phyloP scores from a whole-genome alignment of 2,888 invertebrate genomes.

The Clitarchus hookeri region DNA sequence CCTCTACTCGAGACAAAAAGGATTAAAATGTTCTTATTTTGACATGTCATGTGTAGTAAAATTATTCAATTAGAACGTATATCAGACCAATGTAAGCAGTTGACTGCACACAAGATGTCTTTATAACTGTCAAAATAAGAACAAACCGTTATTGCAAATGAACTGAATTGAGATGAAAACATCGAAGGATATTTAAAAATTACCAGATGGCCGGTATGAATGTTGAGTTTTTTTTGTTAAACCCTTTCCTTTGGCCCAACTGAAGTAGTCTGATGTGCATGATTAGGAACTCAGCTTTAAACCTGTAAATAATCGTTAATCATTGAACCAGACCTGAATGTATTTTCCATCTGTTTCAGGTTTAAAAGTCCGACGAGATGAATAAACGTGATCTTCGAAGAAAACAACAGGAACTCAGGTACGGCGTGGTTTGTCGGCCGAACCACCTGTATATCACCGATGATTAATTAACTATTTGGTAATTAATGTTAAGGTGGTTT shows the following conservation, averaged over 20 bases:
- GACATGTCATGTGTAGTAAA: too few relatives aligned
- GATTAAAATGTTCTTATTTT: too few relatives aligned
- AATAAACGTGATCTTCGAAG: not conserved
- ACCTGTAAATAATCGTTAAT: constrained; percentile 7
- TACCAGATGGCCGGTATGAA: too few relatives aligned
- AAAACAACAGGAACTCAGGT: not conserved
- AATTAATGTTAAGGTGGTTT: not conserved
- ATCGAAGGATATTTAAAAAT: not conserved
- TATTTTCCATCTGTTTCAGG: not conserved
- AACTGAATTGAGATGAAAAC: not conserved
- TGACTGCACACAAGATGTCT: too few relatives aligned
- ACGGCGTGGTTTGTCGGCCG: not conserved
- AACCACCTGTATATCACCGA: not conserved
- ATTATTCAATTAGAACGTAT: too few relatives aligned
- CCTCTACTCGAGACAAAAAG: too few relatives aligned
- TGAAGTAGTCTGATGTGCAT: not conserved
- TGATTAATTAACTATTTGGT: not conserved
- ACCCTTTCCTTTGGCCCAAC: not conserved
- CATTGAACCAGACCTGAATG: not conserved
- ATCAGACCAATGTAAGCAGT: too few relatives aligned
- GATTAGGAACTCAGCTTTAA: not conserved
- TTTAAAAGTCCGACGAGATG: not conserved
- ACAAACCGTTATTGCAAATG: not conserved
- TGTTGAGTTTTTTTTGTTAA: too few relatives aligned
- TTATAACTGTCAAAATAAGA: not conserved